Evolutionary conservation across 2,113 vertebrate species (phyloP).

Genomic region (Arvicanthis niloticus): DNA sequence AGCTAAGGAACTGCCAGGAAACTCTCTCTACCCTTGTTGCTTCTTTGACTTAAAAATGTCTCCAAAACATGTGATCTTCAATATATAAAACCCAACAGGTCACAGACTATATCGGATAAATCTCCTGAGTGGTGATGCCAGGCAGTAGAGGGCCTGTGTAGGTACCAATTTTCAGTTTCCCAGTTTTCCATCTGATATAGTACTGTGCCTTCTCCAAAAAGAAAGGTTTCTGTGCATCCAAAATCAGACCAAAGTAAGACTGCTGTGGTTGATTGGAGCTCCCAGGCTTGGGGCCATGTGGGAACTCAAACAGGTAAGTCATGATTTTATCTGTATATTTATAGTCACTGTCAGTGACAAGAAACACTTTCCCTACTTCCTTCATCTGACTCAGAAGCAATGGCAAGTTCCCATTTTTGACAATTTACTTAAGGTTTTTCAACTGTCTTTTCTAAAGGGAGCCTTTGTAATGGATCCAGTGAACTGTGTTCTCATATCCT

Average conservation of each 20-base stretch:
- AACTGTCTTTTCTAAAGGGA: slow-evolving; percentile 92
- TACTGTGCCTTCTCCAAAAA: slow-evolving; percentile 97
- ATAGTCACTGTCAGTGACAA: slow-evolving; percentile 99
- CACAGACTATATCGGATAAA: slow-evolving; percentile 97
- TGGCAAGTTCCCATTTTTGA: slow-evolving; percentile 97
- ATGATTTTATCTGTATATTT: slow-evolving; percentile 99
- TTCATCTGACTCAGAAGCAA: slow-evolving; percentile 98
- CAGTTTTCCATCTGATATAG: slow-evolving; percentile 97
- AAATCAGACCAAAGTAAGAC: slow-evolving; percentile 98
- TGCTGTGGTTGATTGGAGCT: slow-evolving; percentile 95
- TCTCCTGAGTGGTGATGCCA: slow-evolving; percentile 97
- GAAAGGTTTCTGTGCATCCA: slow-evolving; percentile 97
- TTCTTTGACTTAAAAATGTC: slow-evolving; percentile 99
- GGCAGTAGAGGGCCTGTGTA: slow-evolving; percentile 98
- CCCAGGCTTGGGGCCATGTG: slow-evolving; percentile 95
- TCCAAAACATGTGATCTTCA: slow-evolving; percentile 98
- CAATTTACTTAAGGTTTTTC: slow-evolving; percentile 98
- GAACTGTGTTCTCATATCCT: slow-evolving; percentile 97
- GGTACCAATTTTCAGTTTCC: slow-evolving; percentile 97
- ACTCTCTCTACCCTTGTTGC: slow-evolving; percentile 97
- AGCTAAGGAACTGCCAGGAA: slow-evolving; percentile 98
- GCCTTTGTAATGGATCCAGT: slow-evolving; percentile 99
- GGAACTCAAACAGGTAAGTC: slow-evolving; percentile 98
- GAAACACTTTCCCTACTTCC: slow-evolving; percentile 98
- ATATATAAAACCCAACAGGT: slow-evolving; percentile 97